These are phyloP conservation scores for Coregonus suidteri DNA, from an alignment of 2,797 vertebrate species.

Conservation along the genomic window DNA sequence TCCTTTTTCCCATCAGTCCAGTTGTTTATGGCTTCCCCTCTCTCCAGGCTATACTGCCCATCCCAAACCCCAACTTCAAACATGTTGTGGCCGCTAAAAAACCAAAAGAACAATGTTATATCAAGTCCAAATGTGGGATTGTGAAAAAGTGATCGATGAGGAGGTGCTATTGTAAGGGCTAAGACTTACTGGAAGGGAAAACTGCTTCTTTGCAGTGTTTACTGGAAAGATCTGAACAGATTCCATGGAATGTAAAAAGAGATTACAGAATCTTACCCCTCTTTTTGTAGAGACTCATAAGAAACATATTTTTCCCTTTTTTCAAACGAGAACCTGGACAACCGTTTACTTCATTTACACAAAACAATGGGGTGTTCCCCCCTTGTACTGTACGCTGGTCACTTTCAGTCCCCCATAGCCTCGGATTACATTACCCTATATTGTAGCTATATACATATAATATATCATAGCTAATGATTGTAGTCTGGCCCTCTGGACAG, in stretches of 20 bases:
- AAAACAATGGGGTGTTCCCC: background rate
- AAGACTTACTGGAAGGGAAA: constrained; percentile 12
- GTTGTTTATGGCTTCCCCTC: constrained; percentile 30
- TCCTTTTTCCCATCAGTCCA: constrained; percentile 24
- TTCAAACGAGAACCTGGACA: constrained; percentile 19
- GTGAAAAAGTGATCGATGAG: constrained; percentile 48
- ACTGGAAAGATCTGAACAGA: constrained; percentile 52
- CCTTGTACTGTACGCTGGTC: background rate
- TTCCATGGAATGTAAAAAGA: constrained; percentile 28
- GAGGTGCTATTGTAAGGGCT: constrained; percentile 31
- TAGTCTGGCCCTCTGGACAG: constrained; percentile 33
- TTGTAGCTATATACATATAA: background rate
- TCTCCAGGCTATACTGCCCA: constrained; percentile 6
- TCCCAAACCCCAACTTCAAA: constrained; percentile 33
- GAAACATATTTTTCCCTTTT: constrained; percentile 60
- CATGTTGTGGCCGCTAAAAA: constrained; percentile 19
- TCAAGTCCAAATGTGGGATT: constrained; percentile 56
- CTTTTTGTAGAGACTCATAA: constrained; percentile 46
- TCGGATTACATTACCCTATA: background rate
- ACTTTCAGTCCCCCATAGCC: background rate
- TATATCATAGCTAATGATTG: constrained; percentile 38
- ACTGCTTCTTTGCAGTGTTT: constrained; percentile 21
- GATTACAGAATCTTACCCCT: constrained; percentile 43
- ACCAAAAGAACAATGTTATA: constrained; percentile 41
- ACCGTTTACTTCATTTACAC: constrained; percentile 6